Conservation (phyloP, 2,113 vertebrate species). For the Scophthalmus maximus region DNA sequence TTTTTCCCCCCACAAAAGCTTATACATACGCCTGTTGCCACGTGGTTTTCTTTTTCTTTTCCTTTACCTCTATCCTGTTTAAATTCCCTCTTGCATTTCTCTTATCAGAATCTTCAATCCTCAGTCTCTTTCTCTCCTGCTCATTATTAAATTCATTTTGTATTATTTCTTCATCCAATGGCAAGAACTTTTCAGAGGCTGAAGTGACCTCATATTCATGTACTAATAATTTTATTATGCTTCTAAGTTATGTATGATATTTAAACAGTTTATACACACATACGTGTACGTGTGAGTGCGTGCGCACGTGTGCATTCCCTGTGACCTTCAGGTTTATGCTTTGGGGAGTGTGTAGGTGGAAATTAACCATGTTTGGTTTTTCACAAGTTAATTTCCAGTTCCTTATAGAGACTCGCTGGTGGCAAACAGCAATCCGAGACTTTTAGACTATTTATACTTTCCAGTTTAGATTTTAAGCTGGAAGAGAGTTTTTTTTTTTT, state of each 20-base stretch:
- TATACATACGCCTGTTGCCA: conserved; percentile 54
- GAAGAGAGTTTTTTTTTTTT: conserved; percentile 14
- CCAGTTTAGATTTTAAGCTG: conserved; percentile 52
- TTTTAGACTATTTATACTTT: conserved; percentile 56
- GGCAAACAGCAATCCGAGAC: conserved; percentile 31
- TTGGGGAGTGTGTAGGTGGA: conserved; percentile 59
- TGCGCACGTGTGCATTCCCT: conserved; percentile 54
- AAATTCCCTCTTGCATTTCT: conserved; percentile 77
- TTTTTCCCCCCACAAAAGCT: conserved; percentile 44
- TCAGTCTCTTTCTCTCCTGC: not conserved
- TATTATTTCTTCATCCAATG: conserved; percentile 57
- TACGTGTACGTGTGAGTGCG: conserved; percentile 45
- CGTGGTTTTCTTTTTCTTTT: conserved; percentile 50
- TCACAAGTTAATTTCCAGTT: conserved; percentile 42
- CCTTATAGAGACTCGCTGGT: conserved; percentile 32
- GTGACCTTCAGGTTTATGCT: conserved; percentile 65
- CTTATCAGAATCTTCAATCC: conserved; percentile 29
- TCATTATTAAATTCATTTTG: conserved; percentile 64
- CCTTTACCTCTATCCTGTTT: conserved; percentile 60
- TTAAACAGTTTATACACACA: conserved; percentile 56
- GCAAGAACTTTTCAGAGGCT: conserved; percentile 48
- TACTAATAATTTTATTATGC: conserved; percentile 71
- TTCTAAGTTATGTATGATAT: conserved; percentile 81
- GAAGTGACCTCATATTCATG: conserved; percentile 69
- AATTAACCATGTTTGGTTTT: conserved; percentile 67